Evolutionary conservation across 1,140 invertebrate species (phyloP).

Genomic region (Drosophila rufa): DNA sequence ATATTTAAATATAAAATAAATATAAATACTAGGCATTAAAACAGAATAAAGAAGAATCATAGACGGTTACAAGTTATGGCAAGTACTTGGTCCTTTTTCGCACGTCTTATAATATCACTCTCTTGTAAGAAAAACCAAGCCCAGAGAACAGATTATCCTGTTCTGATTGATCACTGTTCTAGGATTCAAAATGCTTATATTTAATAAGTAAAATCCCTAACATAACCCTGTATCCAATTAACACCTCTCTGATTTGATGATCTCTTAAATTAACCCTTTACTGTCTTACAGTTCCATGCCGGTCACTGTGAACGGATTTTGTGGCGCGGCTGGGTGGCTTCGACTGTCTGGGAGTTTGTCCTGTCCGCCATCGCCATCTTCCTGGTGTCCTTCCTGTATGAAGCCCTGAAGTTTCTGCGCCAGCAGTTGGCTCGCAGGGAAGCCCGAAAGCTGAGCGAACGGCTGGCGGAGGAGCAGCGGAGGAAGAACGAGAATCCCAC

Average conservation of each 20-base stretch:
- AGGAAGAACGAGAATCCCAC: conserved; percentile 31
- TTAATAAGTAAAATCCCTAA: not conserved
- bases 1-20: too few species aligned
- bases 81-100: too few species aligned
- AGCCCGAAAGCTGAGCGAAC: conserved; percentile 51
- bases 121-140: too few species aligned
- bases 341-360: conserved; percentile 71
- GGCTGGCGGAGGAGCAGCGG: conserved; percentile 53
- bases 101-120: too few species aligned
- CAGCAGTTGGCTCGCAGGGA: conserved; percentile 57
- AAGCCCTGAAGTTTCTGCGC: conserved; percentile 73
- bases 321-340: conserved; percentile 90
- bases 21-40: too few species aligned
- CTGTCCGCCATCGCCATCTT: conserved; percentile 72
- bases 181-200: too few species aligned
- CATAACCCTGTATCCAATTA: not conserved
- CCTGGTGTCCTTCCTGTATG: conserved; percentile 70
- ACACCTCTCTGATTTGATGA: not conserved
- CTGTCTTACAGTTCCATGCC: conserved; percentile 89
- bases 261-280: not conserved
- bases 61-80: too few species aligned
- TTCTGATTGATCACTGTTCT: too few species aligned
- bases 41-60: too few species aligned
- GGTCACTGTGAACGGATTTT: conserved; percentile 91
- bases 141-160: too few species aligned